Evolutionary conservation across 2,888 invertebrate genomes (phyloP).

Genomic region (Drosophila suboccidentalis): DNA sequence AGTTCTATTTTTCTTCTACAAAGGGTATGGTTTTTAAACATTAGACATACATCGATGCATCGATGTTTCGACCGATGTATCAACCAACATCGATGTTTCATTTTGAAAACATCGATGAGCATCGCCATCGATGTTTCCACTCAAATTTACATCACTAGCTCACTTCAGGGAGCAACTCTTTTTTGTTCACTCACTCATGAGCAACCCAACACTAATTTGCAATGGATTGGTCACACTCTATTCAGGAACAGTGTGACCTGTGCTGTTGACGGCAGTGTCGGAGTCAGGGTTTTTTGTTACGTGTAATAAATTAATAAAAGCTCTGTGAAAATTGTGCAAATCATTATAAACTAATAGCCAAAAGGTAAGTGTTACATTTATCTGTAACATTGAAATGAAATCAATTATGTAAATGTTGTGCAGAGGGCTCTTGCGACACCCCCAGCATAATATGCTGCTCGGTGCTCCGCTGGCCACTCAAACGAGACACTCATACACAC

Average conservation of each 20-base stretch:
- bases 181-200: too few relatives aligned
- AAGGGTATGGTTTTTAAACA: too few relatives aligned
- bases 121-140: too few relatives aligned
- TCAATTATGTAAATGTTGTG: constrained; percentile 27
- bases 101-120: too few relatives aligned
- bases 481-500: constrained; percentile 51
- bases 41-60: too few relatives aligned
- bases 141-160: too few relatives aligned
- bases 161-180: too few relatives aligned
- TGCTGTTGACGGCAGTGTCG: constrained; percentile 56
- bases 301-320: constrained; percentile 57
- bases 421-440: constrained; percentile 10
- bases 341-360: constrained; percentile 38
- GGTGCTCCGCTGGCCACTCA: constrained; percentile 68
- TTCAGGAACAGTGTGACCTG: constrained; percentile 60
- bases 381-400: constrained; percentile 4
- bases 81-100: too few relatives aligned
- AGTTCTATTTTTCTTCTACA: too few relatives aligned
- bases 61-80: too few relatives aligned
- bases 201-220: constrained; percentile 24
- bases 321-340: constrained; percentile 66
- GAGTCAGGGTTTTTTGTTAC: constrained; percentile 71
- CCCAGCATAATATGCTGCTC: constrained; percentile 23
- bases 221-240: too few relatives aligned
- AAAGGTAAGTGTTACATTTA: constrained; percentile 60